phyloP scores from a whole-genome alignment of 2,113 vertebrate species.

The Ahaetulla prasina region DNA sequence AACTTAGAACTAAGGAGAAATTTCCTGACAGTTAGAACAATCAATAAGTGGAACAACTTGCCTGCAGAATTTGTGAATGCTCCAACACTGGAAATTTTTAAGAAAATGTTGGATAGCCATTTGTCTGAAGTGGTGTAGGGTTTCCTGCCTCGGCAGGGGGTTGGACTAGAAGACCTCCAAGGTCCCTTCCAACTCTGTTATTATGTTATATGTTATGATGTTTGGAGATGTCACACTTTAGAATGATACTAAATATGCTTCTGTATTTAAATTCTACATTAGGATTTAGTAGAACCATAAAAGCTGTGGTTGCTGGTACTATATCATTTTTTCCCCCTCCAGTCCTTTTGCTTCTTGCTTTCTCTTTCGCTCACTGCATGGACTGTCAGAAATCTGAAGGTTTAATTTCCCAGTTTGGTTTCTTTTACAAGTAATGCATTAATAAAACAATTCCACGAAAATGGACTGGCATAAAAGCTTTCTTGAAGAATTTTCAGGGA shows the following conservation, averaged over 20 bases:
- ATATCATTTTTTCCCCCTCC: conserved; percentile 26
- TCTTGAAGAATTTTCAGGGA: conserved; percentile 27
- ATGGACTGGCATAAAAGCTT: conserved; percentile 43
- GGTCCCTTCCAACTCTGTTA: too few relatives aligned
- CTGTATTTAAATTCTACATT: conserved; percentile 46
- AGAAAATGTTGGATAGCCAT: too few relatives aligned
- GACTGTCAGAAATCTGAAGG: conserved; percentile 23
- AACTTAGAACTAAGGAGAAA: too few relatives aligned
- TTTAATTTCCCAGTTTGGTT: conserved; percentile 40
- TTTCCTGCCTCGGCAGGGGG: too few relatives aligned
- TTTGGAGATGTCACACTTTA: conserved; percentile 18
- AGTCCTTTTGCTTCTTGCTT: background rate
- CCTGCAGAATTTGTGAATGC: too few relatives aligned
- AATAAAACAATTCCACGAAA: conserved; percentile 41
- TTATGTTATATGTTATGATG: too few relatives aligned
- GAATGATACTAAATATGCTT: conserved; percentile 41
- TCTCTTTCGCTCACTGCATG: background rate
- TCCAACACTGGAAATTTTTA: too few relatives aligned
- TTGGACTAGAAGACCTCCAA: too few relatives aligned
- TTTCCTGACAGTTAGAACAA: too few relatives aligned
- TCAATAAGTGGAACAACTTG: too few relatives aligned
- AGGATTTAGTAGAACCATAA: conserved; percentile 42
- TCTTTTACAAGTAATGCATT: conserved; percentile 19
- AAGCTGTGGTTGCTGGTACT: conserved; percentile 39
- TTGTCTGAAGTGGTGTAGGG: too few relatives aligned